Evolutionary conservation across 2,113 vertebrate species (phyloP), one percentile per base, ranked within the genome.

Genomic region (Cyprinodon tularosa): DNA sequence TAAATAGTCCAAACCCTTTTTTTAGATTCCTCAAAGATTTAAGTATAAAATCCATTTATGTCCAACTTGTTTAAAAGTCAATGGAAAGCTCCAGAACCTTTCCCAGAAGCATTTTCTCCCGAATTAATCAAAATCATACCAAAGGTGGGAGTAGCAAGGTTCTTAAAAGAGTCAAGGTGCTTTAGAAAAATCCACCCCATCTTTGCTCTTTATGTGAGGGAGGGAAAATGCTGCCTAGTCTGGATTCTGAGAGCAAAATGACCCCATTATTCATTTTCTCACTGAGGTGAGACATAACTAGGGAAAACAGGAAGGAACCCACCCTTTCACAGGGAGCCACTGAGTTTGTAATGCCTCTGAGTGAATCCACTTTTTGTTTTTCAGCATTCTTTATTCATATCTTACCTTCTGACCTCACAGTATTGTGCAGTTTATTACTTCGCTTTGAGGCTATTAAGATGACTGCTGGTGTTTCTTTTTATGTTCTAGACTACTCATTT

Each of bases 91-190:
- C 13, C 50, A 6, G 48, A 48, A 12, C 48, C 76, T 80, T 81
- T 68, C 70, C 78, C 68, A 15, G 63, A 60, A 82, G 74, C 50
- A 73, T 75, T 81, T 86, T 29, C 42, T n/a, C 11, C 47, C 64
- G 71, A 87, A 75, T 81, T 78, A 78, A 83, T 86, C 63, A 74
- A 68, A 84, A 84, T 74, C 67, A n/a, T 71, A 66, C 68, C 50
- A 57, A 68, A 85, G 59, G 72, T 69, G 67, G 11, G 69, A 84
- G 59, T 74, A 69, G 84, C 2, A 1, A 44, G 38, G 76, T n/a
- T 85, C 72, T 42, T 76, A 67, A 39, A 61, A 81, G 71, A 71
- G 62, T 50, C 62, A 3, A 3, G 29, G 37, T 70, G 66, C 82
- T 77, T 78, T 68, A 68, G 77, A 77, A 66, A 80, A 82, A 71